A percentile compares a stretch with the other conserved stretches of the same genome.
Evolutionary conservation across 2,113 vertebrate genomes (phyloP).

Genomic region (Antennarius striatus): DNA sequence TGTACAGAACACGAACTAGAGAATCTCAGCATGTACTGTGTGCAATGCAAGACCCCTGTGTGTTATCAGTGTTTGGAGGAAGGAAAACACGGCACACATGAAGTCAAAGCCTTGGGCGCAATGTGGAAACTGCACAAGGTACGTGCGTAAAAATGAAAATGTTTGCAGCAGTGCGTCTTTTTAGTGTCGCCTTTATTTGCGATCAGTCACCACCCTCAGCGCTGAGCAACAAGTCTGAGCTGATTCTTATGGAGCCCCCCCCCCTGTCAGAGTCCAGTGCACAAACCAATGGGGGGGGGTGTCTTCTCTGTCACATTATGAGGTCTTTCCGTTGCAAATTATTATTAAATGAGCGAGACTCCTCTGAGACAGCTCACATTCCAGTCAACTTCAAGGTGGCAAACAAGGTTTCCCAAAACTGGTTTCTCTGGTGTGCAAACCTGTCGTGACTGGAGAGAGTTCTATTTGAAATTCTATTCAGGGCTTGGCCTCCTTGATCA

Average conservation of each 20-base stretch:
- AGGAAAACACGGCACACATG: constrained; percentile 93
- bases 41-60: constrained; percentile 95
- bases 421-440: constrained; percentile 15
- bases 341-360: no score
- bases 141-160: constrained; percentile 51
- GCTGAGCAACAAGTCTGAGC: constrained; percentile 56
- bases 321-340: no score
- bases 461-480: constrained; percentile 52
- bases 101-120: constrained; percentile 95
- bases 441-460: neutral
- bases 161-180: neutral
- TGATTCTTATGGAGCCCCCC: neutral
- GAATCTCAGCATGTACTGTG: constrained; percentile 99
- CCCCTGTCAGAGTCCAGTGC: no score
- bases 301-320: no score
- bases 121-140: constrained; percentile 99
- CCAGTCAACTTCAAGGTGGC: no score
- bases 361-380: no score
- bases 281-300: no score
- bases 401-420: no score
- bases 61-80: constrained; percentile 99
- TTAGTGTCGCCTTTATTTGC: neutral
- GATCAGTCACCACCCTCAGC: constrained; percentile 15
- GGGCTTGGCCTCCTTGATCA: constrained; percentile 12
- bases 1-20: constrained; percentile 99